phyloP scores from a whole-genome alignment of 2,113 vertebrate species.

The Phaetusa simplex region DNA sequence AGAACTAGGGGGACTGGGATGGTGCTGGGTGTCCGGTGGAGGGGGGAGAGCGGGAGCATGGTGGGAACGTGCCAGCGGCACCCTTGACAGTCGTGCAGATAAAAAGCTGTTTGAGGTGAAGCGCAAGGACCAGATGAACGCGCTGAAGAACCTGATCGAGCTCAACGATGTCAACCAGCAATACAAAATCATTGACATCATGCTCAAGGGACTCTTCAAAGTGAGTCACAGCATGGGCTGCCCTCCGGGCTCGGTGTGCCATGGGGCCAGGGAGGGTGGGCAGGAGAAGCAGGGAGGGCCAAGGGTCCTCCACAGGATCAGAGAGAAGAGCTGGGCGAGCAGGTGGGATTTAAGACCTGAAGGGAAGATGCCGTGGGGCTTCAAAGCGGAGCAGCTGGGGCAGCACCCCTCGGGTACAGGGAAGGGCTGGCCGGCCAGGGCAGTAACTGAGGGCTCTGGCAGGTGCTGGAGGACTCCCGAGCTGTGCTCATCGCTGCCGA shows the following conservation, averaged over 20 bases:
- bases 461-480: conserved; percentile 96
- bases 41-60: neutral
- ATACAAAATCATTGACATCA: conserved; percentile 99
- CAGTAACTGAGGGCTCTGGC: neutral
- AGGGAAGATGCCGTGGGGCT: neutral
- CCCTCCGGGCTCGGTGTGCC: rapidly evolving
- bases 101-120: conserved; percentile 98
- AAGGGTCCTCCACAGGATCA: neutral
- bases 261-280: neutral
- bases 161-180: conserved; percentile 96
- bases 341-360: neutral
- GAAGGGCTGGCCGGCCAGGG: neutral
- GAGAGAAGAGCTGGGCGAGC: neutral
- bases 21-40: rapidly evolving
- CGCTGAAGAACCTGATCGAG: conserved; percentile 94
- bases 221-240: conserved; percentile 46
- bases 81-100: conserved; percentile 78
- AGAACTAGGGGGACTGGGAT: neutral
- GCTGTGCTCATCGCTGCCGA: conserved; percentile 85
- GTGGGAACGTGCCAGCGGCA: neutral
- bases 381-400: neutral
- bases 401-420: neutral
- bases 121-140: conserved; percentile 94
- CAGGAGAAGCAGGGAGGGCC: neutral
- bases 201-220: conserved; percentile 99